These are phyloP conservation scores for Balaenoptera acutorostrata DNA, from an alignment of 2,113 vertebrate genomes.

Conservation along the genomic window DNA sequence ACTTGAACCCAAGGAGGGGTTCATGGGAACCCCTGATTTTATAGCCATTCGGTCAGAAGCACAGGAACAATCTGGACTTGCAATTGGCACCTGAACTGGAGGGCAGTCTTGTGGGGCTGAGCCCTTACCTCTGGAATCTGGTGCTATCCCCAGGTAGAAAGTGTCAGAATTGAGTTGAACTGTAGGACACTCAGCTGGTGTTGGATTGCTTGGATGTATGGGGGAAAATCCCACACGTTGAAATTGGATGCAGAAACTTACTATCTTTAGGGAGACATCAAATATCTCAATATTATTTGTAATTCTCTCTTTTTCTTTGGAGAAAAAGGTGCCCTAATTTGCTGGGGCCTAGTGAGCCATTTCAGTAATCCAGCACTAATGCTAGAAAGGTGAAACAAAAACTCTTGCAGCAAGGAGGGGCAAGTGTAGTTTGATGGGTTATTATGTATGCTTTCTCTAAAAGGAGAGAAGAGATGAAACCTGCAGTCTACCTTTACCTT, in stretches of 20 bases:
- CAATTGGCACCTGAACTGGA: neutral
- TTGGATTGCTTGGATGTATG: neutral
- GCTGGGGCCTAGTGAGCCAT: neutral
- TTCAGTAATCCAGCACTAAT: neutral
- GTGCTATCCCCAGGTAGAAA: neutral
- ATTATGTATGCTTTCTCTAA: neutral
- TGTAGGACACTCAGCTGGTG: neutral
- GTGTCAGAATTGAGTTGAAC: neutral
- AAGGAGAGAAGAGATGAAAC: neutral
- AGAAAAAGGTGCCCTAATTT: neutral
- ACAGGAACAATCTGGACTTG: neutral
- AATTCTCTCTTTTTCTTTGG: neutral
- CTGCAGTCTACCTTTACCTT: slow-evolving; percentile 6
- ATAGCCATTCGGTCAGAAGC: neutral
- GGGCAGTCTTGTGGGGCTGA: neutral
- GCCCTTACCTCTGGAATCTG: neutral
- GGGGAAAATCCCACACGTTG: neutral
- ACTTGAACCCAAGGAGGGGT: neutral
- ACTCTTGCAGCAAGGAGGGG: neutral
- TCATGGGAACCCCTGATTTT: neutral
- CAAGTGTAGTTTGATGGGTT: neutral
- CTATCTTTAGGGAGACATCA: neutral
- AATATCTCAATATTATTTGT: neutral
- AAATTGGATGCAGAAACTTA: neutral
- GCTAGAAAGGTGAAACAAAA: neutral